phyloP scores from a whole-genome alignment of 2,888 invertebrate genomes.

The Megalurothrips usitatus region DNA sequence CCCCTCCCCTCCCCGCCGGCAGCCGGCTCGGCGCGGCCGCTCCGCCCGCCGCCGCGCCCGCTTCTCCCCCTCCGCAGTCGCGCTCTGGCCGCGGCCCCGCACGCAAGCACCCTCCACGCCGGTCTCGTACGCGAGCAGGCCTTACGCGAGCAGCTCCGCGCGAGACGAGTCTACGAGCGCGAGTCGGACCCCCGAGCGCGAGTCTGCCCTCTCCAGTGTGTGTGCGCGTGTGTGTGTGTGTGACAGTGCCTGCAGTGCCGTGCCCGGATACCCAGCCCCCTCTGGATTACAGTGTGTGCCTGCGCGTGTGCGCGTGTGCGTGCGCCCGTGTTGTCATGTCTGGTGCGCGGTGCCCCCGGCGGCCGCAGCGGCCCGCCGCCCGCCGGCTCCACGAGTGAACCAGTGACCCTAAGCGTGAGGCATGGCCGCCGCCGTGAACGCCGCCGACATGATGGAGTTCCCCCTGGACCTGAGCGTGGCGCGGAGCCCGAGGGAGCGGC shows the following conservation, averaged over 20 bases:
- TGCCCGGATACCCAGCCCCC: background rate
- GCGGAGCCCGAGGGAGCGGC: slow-evolving; percentile 49
- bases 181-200: slow-evolving; percentile 35
- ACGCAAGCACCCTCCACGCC: slow-evolving; percentile 41
- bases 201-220: slow-evolving; percentile 36
- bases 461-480: slow-evolving; percentile 75
- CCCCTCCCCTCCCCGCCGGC: slow-evolving; percentile 44
- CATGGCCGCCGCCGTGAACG: slow-evolving; percentile 43
- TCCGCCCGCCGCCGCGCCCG: slow-evolving; percentile 29
- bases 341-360: slow-evolving; percentile 39
- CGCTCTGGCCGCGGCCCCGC: slow-evolving; percentile 32
- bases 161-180: slow-evolving; percentile 34
- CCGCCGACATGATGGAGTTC: slow-evolving; percentile 53
- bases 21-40: slow-evolving; percentile 37
- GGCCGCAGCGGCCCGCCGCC: background rate
- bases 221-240: background rate
- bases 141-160: background rate
- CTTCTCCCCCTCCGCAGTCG: slow-evolving; percentile 29
- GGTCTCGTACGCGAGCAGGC: too few relatives aligned
- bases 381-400: background rate
- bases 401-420: slow-evolving; percentile 35
- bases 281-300: background rate
- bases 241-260: too few relatives aligned
- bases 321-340: slow-evolving; percentile 34
- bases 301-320: slow-evolving; percentile 37